These are phyloP conservation scores for Pachyseris speciosa DNA, from an alignment of 64 coral and sea anemone species.

Conservation along the genomic window DNA sequence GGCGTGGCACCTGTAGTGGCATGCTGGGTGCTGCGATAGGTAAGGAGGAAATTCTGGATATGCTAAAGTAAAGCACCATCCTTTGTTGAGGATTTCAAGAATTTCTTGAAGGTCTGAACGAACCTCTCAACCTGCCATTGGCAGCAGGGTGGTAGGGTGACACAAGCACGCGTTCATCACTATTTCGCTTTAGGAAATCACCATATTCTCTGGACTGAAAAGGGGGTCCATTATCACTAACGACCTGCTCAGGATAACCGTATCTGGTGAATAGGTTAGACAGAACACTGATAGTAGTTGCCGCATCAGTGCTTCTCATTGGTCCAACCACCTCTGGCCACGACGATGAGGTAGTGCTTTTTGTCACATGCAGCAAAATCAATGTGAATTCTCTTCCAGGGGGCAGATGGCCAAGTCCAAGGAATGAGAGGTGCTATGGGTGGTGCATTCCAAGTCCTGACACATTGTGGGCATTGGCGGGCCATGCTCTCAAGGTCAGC, in stretches of 20 bases:
- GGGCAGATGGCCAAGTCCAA: background rate
- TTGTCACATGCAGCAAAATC: background rate
- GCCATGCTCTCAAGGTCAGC: background rate
- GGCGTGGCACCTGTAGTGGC: too few species aligned
- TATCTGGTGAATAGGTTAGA: background rate
- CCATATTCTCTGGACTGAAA: constrained; percentile 44
- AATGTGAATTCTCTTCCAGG: constrained; percentile 15
- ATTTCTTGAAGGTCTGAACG: too few species aligned
- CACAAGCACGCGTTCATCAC: background rate
- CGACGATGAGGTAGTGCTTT: constrained; percentile 3
- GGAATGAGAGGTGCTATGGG: background rate
- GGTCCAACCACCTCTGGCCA: constrained; percentile 46
- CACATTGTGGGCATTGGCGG: background rate
- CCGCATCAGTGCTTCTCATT: constrained; percentile 4
- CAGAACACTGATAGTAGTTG: background rate
- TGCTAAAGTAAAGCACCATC: too few species aligned
- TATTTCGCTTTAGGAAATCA: constrained; percentile 47
- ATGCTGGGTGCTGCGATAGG: too few species aligned
- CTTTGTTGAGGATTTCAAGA: constrained; percentile 8
- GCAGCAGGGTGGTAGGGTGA: constrained; percentile 46
- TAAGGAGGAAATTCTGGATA: too few species aligned
- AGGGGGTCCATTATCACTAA: constrained; percentile 45
- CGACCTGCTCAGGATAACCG: constrained; percentile 20
- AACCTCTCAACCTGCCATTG: constrained; percentile 29
- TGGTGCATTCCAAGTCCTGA: background rate